Evolutionary conservation across 2,888 invertebrate genomes (phyloP), one percentile per base, ranked within the genome.

Genomic region (Zhengitettix transpicula): DNA sequence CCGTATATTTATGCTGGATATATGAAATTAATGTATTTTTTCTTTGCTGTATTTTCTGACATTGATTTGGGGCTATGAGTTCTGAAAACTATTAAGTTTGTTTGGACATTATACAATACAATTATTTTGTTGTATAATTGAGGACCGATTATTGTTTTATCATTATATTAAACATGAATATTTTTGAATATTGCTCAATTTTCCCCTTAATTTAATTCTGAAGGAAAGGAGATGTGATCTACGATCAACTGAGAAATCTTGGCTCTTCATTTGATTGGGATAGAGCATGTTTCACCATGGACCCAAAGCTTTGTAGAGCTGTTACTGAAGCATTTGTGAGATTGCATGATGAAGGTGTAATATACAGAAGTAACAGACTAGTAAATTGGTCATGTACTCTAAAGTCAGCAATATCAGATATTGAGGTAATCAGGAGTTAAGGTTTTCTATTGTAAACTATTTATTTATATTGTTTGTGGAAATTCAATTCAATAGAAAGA

Each of bases 371-470:
- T 57, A 93, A 93, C 68, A 81, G 94, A 52, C 80, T 99, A 10
- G 98, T 99, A 7, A 99, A 99, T 77, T 99, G 99, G 99, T 98
- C 96, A 0, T 99, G 98, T 70, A 80, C 90, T 0, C 76, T 99
- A 14, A 91, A 93, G 70, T 97, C 96, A 57, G 98, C 98, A 10
- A 99, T 99, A 66, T 98, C 98, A 0, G 99, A 99, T 71, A 97
- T 99, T 65, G 99, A 99, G 75, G 96, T 82, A 65, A 64, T 57
- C 59, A 40, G 14, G 2, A 42, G 14, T 14, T 47, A n/a, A n/a
- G n/a, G 47, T 2, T 47, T 47, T 47, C 12, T 47, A 47, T 7
- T 47, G 28, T 28, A 28, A 28, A 28, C 28, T 28, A 28, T 28
- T 28, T 2, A 7, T 28, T 28, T n/a, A n/a, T n/a, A n/a, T n/a